Conservation (phyloP, 1,140 invertebrate species). For the Tetranychus urticae region DNA sequence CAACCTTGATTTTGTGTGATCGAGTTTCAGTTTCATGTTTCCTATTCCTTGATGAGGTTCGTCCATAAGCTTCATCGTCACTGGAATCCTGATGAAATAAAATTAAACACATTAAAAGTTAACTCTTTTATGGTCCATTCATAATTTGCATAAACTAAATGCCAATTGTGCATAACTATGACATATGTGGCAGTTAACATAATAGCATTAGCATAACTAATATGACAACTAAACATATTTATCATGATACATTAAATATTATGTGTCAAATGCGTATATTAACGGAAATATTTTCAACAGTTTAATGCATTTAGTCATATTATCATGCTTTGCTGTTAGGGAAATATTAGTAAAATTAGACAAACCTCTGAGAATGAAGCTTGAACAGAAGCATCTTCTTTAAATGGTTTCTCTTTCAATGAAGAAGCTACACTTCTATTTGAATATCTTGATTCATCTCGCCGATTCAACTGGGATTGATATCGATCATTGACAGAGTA, state of each 20-base stretch:
- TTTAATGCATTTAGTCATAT: background rate
- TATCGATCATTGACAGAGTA: too few species aligned
- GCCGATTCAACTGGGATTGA: background rate
- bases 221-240: too few species aligned
- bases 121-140: too few species aligned
- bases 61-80: background rate
- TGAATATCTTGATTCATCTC: background rate
- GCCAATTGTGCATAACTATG: too few species aligned
- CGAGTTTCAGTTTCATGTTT: background rate
- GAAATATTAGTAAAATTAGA: background rate
- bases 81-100: background rate
- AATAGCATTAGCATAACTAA: too few species aligned
- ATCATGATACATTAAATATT: too few species aligned
- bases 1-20: background rate
- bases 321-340: background rate
- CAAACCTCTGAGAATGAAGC: slow-evolving; percentile 5
- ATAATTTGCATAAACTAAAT: background rate
- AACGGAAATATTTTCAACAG: too few species aligned
- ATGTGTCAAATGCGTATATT: too few species aligned
- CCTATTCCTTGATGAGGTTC: background rate
- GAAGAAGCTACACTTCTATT: background rate
- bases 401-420: background rate
- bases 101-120: background rate
- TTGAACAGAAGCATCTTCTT: slow-evolving; percentile 10
- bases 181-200: too few species aligned